phyloP scores from a whole-genome alignment of 2,797 vertebrate species.

The Distichodus sexfasciatus region DNA sequence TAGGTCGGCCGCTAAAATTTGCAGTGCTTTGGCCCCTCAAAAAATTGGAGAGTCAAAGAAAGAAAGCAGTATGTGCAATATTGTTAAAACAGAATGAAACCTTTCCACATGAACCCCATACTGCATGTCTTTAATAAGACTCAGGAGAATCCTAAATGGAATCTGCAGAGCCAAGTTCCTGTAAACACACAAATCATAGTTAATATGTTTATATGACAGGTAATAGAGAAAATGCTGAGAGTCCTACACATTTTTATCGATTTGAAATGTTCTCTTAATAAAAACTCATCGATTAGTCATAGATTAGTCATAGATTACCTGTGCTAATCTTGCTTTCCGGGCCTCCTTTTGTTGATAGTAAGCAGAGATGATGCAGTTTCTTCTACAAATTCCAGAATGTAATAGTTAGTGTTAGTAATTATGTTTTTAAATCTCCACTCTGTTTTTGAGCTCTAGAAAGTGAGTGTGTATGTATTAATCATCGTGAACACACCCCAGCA shows the following conservation, averaged over 20 bases:
- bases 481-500: no score
- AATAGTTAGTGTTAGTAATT: no score
- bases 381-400: conserved; percentile 60
- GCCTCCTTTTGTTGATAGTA: conserved; percentile 78
- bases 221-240: neutral
- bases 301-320: conserved; percentile 29
- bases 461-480: no score
- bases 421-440: no score
- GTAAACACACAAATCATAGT: conserved; percentile 26
- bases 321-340: conserved; percentile 56
- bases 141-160: conserved; percentile 28
- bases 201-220: neutral
- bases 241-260: neutral
- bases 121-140: neutral
- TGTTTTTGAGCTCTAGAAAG: no score
- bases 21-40: conserved; percentile 3
- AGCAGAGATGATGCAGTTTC: conserved; percentile 80
- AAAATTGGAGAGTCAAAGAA: neutral
- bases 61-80: neutral
- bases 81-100: conserved; percentile 15
- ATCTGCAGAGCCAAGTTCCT: conserved; percentile 43
- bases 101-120: neutral
- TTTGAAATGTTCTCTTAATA: neutral
- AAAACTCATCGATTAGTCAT: neutral
- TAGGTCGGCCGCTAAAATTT: no score